Conservation (phyloP, 2,113 vertebrate genomes). For the Etheostoma cragini region DNA sequence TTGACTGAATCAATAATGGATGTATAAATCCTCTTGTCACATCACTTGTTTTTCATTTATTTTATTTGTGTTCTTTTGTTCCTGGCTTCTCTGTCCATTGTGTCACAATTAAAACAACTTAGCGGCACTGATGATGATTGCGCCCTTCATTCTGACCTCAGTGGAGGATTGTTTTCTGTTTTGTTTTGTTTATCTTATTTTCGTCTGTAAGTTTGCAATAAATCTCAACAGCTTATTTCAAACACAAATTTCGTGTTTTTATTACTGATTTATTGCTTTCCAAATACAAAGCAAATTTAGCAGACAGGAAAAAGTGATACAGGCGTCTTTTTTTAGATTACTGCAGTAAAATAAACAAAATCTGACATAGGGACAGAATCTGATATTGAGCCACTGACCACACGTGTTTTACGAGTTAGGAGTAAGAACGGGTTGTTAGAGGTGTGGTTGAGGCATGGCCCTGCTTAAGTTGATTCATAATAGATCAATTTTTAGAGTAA, state of each 20-base stretch:
- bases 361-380: neutral
- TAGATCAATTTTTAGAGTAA: too few relatives aligned
- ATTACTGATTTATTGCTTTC: neutral
- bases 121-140: constrained; percentile 17
- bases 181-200: constrained; percentile 4
- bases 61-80: constrained; percentile 20
- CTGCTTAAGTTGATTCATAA: too few relatives aligned
- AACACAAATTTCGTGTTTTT: neutral
- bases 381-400: neutral
- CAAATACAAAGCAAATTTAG: constrained; percentile 3
- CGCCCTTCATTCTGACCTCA: constrained; percentile 28
- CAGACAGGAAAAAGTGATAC: neutral
- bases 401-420: too few relatives aligned
- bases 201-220: constrained; percentile 6
- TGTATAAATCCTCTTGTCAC: constrained; percentile 17
- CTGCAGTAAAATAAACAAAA: neutral
- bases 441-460: too few relatives aligned
- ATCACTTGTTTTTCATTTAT: constrained; percentile 28
- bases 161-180: neutral
- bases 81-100: constrained; percentile 11
- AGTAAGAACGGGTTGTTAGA: too few relatives aligned
- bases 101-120: constrained; percentile 33
- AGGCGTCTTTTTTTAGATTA: neutral
- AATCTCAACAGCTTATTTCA: neutral
- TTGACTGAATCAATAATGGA: constrained; percentile 16